phyloP scores from a whole-genome alignment of 2,888 invertebrate species.

The Pandemis heparana region DNA sequence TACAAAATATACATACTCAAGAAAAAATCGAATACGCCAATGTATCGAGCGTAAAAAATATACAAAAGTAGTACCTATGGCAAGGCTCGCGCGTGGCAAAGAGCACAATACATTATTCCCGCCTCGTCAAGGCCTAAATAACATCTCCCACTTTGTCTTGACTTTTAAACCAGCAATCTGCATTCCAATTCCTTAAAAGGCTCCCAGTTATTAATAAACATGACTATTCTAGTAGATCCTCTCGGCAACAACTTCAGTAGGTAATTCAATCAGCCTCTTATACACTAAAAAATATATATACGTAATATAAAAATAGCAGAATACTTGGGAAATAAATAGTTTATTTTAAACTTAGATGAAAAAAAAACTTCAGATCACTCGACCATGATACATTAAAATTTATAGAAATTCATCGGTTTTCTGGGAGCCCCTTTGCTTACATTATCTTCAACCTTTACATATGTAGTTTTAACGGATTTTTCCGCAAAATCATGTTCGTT shows the following conservation, averaged over 20 bases:
- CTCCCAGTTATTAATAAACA: background rate
- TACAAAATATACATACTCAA: slow-evolving; percentile 29
- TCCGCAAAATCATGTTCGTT: background rate
- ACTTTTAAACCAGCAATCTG: background rate
- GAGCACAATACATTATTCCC: background rate
- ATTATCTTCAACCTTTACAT: background rate
- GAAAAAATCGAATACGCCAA: background rate
- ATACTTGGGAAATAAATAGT: background rate
- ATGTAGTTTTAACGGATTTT: background rate
- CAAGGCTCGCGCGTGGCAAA: slow-evolving; percentile 18
- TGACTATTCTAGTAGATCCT: background rate
- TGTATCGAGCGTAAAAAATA: slow-evolving; percentile 7
- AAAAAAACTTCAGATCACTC: background rate
- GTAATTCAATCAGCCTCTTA: background rate
- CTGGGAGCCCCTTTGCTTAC: background rate
- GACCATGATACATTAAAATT: background rate
- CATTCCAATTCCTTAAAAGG: background rate
- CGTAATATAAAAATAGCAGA: background rate
- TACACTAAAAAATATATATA: background rate
- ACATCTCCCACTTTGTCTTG: background rate
- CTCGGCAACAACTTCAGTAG: background rate
- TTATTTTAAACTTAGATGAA: no score
- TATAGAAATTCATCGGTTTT: background rate
- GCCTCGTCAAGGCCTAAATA: background rate
- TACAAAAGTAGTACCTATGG: slow-evolving; percentile 11